Percentiles rank a stretch among this genome's conserved stretches.
phyloP scores from a whole-genome alignment of 2,888 invertebrate genomes.

The Pristionchus exspectatus region DNA sequence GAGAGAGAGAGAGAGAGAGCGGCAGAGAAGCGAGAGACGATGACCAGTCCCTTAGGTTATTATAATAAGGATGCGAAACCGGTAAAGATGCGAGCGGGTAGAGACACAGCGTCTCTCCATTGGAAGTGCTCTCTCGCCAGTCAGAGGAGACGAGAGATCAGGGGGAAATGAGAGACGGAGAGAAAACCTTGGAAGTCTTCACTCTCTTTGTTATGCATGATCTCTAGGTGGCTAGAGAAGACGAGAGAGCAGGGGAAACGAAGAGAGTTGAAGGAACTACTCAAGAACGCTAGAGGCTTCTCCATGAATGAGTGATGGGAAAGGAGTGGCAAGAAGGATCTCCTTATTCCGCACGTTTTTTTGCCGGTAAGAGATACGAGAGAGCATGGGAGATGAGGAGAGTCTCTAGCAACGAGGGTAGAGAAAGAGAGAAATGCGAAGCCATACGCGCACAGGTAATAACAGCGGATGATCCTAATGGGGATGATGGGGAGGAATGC shows the following conservation, averaged over 20 bases:
- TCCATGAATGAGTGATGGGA: constrained; percentile 34
- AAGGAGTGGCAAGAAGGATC: too few relatives aligned
- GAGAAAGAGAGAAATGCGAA: background rate
- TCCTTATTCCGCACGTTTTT: too few relatives aligned
- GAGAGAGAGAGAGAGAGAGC: background rate
- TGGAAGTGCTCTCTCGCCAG: background rate
- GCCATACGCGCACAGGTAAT: background rate
- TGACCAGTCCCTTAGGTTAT: constrained; percentile 27
- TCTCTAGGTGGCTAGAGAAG: background rate
- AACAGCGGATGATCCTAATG: background rate
- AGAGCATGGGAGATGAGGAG: background rate
- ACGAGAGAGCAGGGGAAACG: background rate
- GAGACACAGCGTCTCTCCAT: background rate
- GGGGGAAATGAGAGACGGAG: background rate
- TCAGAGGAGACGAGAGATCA: too few relatives aligned
- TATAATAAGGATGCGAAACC: constrained; percentile 47
- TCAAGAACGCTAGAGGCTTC: background rate
- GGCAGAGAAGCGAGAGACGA: background rate
- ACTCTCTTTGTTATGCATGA: background rate
- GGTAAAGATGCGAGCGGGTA: constrained; percentile 35
- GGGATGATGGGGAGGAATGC: background rate
- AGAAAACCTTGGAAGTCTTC: background rate
- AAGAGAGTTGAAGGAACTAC: background rate
- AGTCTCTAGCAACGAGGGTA: background rate
- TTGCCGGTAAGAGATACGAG: background rate